Conservation (phyloP, 2,797 vertebrate species). For the Lutjanus argentimaculatus region DNA sequence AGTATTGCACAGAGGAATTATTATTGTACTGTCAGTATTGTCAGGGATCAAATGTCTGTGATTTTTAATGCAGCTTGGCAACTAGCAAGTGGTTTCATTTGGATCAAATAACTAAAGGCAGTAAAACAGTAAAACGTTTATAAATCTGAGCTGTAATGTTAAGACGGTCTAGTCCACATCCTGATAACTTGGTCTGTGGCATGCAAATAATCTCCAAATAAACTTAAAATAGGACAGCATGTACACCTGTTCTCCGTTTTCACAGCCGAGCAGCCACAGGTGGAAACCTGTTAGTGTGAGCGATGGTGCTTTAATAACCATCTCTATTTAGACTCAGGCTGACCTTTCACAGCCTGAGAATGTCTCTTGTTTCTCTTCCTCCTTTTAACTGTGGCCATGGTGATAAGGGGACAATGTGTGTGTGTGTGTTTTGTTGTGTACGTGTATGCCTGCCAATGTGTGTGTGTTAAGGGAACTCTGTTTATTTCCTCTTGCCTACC, state of each 20-base stretch:
- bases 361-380: constrained; percentile 60
- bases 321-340: constrained; percentile 55
- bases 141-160: not conserved
- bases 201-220: constrained; percentile 33
- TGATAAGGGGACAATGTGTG: constrained; percentile 69
- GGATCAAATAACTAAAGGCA: not conserved
- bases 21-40: too few species aligned
- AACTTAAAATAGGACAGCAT: constrained; percentile 18
- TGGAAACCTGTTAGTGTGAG: constrained; percentile 50
- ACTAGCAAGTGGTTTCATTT: not conserved
- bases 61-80: not conserved
- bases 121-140: not conserved
- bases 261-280: constrained; percentile 38
- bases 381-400: constrained; percentile 71
- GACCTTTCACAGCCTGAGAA: constrained; percentile 70
- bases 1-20: too few species aligned
- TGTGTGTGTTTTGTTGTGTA: constrained; percentile 33
- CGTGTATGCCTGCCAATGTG: constrained; percentile 20
- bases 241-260: constrained; percentile 53
- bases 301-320: constrained; percentile 47
- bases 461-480: constrained; percentile 47
- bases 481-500: constrained; percentile 56
- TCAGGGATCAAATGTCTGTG: not conserved
- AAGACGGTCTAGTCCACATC: not conserved
- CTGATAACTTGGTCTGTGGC: not conserved